A percentile compares a stretch with the other conserved stretches of the same genome.
Evolutionary conservation across 2,797 vertebrate genomes (phyloP).

Genomic region (Pygocentrus nattereri): DNA sequence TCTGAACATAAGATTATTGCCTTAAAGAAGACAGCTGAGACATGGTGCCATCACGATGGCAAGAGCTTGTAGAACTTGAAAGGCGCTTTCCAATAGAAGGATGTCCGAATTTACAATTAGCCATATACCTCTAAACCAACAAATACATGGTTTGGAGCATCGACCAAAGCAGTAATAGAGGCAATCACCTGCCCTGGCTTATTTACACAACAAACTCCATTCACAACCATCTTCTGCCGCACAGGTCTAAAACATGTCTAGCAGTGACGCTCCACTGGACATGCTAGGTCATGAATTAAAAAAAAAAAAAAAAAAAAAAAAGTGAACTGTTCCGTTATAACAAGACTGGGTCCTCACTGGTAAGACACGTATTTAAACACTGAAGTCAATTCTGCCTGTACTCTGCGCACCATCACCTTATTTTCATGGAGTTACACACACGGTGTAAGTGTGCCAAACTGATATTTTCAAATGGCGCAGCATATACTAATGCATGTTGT

Average conservation of each 20-base stretch:
- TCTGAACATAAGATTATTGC: constrained; percentile 31
- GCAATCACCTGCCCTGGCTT: constrained; percentile 1
- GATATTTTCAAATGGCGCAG: neutral
- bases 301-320: neutral
- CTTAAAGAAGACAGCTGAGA: constrained; percentile 20
- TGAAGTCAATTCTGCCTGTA: neutral
- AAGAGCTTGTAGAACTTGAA: constrained; percentile 2
- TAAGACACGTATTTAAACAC: neutral
- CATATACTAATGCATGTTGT: too few species aligned
- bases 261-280: neutral
- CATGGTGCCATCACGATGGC: neutral
- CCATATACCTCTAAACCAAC: constrained; percentile 21
- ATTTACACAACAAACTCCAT: constrained; percentile 27
- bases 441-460: neutral
- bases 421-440: neutral
- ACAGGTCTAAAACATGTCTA: neutral
- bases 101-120: neutral
- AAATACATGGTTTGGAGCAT: constrained; percentile 21
- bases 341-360: neutral
- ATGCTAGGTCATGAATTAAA: neutral
- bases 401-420: neutral
- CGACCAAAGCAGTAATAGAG: neutral
- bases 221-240: neutral
- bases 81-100: neutral
- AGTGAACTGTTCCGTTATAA: neutral